These are phyloP conservation scores for Gallinago stenura DNA, from an alignment of 2,797 vertebrate species.

Conservation along the genomic window DNA sequence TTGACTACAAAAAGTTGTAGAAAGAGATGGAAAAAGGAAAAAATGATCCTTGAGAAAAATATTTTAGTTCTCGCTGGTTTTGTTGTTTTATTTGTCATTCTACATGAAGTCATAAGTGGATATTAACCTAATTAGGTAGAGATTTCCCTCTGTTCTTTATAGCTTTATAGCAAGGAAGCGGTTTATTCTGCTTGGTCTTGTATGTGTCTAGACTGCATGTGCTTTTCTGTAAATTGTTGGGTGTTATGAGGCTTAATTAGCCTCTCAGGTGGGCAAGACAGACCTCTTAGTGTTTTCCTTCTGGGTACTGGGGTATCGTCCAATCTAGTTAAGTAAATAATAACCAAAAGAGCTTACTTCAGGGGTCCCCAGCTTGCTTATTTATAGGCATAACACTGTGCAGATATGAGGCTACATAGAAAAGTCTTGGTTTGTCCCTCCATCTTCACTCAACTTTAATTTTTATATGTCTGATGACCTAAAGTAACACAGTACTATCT, in stretches of 20 bases:
- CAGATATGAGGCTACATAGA: not conserved
- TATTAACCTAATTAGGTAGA: conserved; percentile 45
- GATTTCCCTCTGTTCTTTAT: conserved; percentile 15
- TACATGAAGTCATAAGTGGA: conserved; percentile 9
- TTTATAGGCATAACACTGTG: not conserved
- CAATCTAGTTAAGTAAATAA: conserved; percentile 51
- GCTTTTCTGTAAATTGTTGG: not conserved
- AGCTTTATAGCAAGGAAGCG: not conserved
- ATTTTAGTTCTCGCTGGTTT: not conserved
- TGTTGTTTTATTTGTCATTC: conserved; percentile 11
- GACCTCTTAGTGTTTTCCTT: conserved; percentile 32
- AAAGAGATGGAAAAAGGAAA: not conserved
- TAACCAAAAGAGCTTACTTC: conserved; percentile 4
- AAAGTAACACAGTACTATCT: not conserved
- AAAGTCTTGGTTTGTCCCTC: not conserved
- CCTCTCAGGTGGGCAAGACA: not conserved
- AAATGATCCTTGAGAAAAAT: not conserved
- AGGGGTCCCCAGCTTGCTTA: not conserved
- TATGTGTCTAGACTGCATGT: not conserved
- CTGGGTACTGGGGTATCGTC: conserved; percentile 14
- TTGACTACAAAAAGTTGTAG: not conserved
- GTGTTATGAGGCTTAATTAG: conserved; percentile 38
- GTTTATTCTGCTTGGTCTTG: conserved; percentile 15
- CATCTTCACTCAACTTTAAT: not conserved
- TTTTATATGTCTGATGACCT: not conserved